Evolutionary conservation across 1,140 invertebrate genomes (phyloP).

Genomic region (Lordiphosa mommai): DNA sequence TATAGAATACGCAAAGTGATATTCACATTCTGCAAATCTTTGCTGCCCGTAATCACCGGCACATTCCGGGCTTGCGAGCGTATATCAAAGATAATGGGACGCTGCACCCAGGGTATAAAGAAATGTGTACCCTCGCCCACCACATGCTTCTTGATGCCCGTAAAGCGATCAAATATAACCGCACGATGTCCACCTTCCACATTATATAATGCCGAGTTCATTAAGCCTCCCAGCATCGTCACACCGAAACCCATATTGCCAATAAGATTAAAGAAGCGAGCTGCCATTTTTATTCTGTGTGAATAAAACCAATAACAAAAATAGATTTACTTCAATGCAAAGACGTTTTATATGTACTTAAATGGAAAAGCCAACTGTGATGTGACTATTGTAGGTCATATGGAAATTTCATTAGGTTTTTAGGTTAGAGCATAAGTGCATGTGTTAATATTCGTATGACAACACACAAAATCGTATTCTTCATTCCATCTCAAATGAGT

Average conservation of each 20-base stretch:
- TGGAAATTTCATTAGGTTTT: conserved; percentile 60
- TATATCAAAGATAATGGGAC: conserved; percentile 98
- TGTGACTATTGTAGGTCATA: conserved; percentile 13
- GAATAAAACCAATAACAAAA: conserved; percentile 10
- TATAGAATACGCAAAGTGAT: conserved; percentile 99
- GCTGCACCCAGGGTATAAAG: conserved; percentile 98
- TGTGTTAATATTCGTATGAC: too few relatives aligned
- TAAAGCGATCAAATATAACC: conserved; percentile 99
- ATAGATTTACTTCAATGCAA: conserved; percentile 3
- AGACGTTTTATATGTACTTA: conserved; percentile 38
- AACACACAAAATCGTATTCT: too few relatives aligned
- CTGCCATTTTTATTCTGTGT: conserved; percentile 71
- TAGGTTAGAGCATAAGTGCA: conserved; percentile 72
- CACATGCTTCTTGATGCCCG: conserved; percentile 94
- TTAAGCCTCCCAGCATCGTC: conserved; percentile 93
- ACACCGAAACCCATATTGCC: conserved; percentile 95
- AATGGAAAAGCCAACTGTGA: conserved; percentile 61
- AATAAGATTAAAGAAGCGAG: conserved; percentile 93
- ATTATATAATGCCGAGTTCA: conserved; percentile 99
- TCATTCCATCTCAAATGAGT: too few relatives aligned
- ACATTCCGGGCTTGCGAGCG: conserved; percentile 97
- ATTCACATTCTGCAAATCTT: conserved; percentile 99
- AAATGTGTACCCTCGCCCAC: conserved; percentile 99
- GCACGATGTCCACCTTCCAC: conserved; percentile 99
- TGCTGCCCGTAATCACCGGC: conserved; percentile 98